phyloP scores from a whole-genome alignment of 2,888 invertebrate species.

The Rotaria sp. region DNA sequence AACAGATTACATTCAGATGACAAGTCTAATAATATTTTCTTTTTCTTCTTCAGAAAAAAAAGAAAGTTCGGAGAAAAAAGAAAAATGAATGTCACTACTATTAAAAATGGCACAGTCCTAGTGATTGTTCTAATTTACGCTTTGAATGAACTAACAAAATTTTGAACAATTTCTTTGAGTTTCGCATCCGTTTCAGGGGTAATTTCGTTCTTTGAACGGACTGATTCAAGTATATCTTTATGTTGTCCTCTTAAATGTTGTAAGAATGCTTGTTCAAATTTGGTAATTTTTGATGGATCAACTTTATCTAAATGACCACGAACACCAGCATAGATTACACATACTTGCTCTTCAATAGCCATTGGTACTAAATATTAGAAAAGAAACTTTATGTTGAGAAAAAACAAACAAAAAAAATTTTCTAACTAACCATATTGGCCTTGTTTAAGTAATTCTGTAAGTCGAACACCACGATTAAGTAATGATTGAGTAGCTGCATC shows the following conservation, averaged over 20 bases:
- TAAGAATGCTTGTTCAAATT: conserved; percentile 93
- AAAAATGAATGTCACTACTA: background rate
- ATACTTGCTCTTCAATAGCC: conserved; percentile 98
- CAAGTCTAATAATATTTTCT: background rate
- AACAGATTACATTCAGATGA: background rate
- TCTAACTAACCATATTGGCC: conserved; percentile 61
- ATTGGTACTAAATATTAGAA: conserved; percentile 70
- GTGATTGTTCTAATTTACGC: conserved; percentile 42
- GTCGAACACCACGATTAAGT: conserved; percentile 89
- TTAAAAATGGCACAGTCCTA: background rate
- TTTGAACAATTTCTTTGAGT: conserved; percentile 82
- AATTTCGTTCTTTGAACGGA: conserved; percentile 89
- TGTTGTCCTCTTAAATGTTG: conserved; percentile 80
- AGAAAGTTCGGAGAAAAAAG: background rate
- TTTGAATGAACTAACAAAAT: conserved; percentile 76
- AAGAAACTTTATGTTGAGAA: background rate
- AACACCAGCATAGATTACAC: conserved; percentile 97
- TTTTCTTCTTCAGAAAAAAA: background rate
- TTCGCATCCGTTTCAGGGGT: conserved; percentile 77
- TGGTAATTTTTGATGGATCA: conserved; percentile 90
- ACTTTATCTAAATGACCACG: conserved; percentile 95
- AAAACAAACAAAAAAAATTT: background rate
- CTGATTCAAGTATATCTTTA: conserved; percentile 71
- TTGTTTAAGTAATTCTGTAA: conserved; percentile 95
- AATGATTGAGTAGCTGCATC: conserved; percentile 96